A percentile compares a stretch with the other conserved stretches of the same genome.
Evolutionary conservation across 2,888 invertebrate genomes (phyloP).

Genomic region (Dolichopus griseipennis): DNA sequence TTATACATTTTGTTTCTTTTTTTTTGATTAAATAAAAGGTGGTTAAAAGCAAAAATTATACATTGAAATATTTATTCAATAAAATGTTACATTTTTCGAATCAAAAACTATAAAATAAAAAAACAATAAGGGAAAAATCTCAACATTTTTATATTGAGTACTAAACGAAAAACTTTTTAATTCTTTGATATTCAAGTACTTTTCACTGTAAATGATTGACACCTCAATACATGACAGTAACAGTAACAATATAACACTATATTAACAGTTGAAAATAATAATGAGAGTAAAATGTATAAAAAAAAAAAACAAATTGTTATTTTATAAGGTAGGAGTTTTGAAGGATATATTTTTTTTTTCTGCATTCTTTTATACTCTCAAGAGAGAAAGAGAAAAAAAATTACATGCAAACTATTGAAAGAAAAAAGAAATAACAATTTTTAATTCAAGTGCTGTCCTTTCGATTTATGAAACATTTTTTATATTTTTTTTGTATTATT

Average conservation of each 20-base stretch:
- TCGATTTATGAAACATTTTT: not conserved
- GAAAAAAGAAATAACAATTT: not conserved
- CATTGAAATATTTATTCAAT: not conserved
- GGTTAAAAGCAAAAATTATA: not conserved
- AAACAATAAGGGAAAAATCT: not conserved
- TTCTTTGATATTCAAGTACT: not conserved
- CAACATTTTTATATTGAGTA: no score
- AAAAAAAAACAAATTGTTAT: not conserved
- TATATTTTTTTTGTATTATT: no score
- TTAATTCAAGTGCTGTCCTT: not conserved
- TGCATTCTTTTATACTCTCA: not conserved
- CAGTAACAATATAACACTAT: not conserved
- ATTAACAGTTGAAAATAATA: not conserved
- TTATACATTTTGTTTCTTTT: not conserved
- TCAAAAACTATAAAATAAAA: not conserved
- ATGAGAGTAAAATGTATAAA: not conserved
- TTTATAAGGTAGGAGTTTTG: not conserved
- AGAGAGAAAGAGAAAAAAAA: not conserved
- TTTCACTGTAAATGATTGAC: constrained; percentile 12
- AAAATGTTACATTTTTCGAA: not conserved
- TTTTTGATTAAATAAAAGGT: not conserved
- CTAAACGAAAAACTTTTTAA: no score
- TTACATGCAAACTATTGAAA: no score
- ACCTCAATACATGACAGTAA: not conserved
- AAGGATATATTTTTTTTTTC: not conserved